Conservation (phyloP, 2,113 vertebrate genomes). For the Grallaria varia region DNA sequence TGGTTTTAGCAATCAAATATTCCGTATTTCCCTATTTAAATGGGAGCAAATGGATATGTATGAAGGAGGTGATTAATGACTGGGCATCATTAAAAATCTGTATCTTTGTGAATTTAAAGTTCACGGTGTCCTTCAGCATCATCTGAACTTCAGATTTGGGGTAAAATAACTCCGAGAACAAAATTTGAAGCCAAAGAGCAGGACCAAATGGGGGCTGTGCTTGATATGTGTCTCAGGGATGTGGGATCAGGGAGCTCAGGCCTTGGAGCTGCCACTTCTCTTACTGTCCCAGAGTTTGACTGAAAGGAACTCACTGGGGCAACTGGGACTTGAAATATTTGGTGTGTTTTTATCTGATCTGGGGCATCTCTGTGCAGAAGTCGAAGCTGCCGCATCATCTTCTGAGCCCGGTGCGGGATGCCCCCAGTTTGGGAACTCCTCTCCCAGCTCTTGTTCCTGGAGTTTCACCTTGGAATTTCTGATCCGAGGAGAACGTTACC, state of each 20-base stretch:
- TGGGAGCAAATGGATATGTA: background rate
- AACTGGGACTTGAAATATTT: background rate
- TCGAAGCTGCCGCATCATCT: background rate
- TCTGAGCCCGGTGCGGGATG: background rate
- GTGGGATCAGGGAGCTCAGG: accelerated
- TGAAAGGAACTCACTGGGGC: background rate
- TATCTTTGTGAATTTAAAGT: background rate
- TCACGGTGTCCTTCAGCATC: background rate
- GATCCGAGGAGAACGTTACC: background rate
- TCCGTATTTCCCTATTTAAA: background rate
- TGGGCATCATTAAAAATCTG: background rate
- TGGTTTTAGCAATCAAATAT: background rate
- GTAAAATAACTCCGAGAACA: background rate
- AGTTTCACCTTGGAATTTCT: accelerated
- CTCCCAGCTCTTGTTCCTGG: accelerated
- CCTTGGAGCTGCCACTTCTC: background rate
- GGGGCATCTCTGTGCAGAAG: background rate
- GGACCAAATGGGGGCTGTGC: accelerated
- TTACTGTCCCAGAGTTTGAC: background rate
- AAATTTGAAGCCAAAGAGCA: background rate
- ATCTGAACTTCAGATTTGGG: accelerated
- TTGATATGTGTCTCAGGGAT: accelerated
- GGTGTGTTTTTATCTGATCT: accelerated
- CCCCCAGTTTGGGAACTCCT: background rate
- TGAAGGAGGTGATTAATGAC: background rate